These are phyloP conservation scores for Sebastes melanostomus DNA, from an alignment of 2,797 vertebrate genomes.

Conservation along the genomic window DNA sequence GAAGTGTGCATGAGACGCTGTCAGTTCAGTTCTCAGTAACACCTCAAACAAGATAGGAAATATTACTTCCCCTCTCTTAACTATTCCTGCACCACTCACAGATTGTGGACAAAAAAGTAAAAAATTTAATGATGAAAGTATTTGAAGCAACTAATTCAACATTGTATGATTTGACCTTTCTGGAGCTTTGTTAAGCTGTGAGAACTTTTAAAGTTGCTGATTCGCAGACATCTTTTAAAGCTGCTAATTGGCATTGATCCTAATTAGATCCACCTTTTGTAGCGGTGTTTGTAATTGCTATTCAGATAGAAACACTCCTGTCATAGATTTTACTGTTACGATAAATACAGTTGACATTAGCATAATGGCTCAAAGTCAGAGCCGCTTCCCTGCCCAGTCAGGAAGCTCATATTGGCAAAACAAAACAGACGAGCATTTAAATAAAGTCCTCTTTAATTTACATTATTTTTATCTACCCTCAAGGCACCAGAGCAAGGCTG, in stretches of 20 bases:
- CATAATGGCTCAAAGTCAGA: conserved; percentile 65
- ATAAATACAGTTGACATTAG: conserved; percentile 58
- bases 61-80: not conserved
- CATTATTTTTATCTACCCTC: conserved; percentile 45
- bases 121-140: not conserved
- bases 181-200: not conserved
- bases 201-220: conserved; percentile 12
- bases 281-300: conserved; percentile 46
- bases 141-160: conserved; percentile 7
- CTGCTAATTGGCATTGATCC: conserved; percentile 56
- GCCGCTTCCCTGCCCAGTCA: conserved; percentile 41
- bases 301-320: conserved; percentile 47
- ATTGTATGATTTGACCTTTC: not conserved
- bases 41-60: not conserved
- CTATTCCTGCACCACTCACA: not conserved
- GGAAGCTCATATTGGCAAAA: conserved; percentile 39
- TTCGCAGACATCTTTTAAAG: conserved; percentile 22
- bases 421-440: conserved; percentile 60
- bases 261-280: conserved; percentile 45
- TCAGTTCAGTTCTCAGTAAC: not conserved
- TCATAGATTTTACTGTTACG: conserved; percentile 47
- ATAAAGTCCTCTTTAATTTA: conserved; percentile 57
- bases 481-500: conserved; percentile 29
- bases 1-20: not conserved
- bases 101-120: not conserved